Base-by-base conservation (phyloP, 2,888 invertebrate genomes). In the Dasysyrphus tricinctus region DNA sequence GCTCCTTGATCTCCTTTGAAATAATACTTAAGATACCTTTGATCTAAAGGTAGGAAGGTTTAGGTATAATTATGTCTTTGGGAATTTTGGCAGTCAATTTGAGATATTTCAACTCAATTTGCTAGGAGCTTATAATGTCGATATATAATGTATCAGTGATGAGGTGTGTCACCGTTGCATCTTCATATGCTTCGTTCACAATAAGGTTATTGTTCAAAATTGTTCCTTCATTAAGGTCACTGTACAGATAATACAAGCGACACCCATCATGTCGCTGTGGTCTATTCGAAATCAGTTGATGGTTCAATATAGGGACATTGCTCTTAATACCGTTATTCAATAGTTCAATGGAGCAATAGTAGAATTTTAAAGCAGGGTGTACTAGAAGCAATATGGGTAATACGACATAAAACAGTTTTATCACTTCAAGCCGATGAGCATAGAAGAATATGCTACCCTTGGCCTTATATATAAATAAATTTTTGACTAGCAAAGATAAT, bases 1-100 rank as follows among this genome's bases (percentile, higher is more conserved):
- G 80, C 69, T 75, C 47, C 83, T 83, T 74, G 79, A 74, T 57
- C 61, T 57, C 24, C 16, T 74, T 78, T 51, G 51, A 51, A n/a
- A 37, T 51, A 39, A 59, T 59, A 59, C 59, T 59, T 37, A 24
- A 39, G 59, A 59, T 34, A 59, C 59, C 59, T 59, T 39, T 39
- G 37, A 37, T 59, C 59, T 39, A 37, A n/a, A 56, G 34, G 34
- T 59, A 6, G 24, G 24, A 2, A 24, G 19, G 2, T 12, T 19
- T 14, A 24, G 37, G 37, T 59, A 59, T 69, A 69, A 51, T 69
- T 34, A 37, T 8, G 51, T 34, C 19, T 34, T 24, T 6, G 49
- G 34, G 24, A 37, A 51, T 51, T 49, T 6, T 3, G 2, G 51
- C 14, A 69, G 24, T 69, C 51, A 54, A 69, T 69, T 34, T 34